A percentile compares a stretch with the other conserved stretches of the same genome.
These are phyloP conservation scores for Bufotes viridis DNA, from an alignment of 2,797 vertebrate genomes.

Conservation along the genomic window DNA sequence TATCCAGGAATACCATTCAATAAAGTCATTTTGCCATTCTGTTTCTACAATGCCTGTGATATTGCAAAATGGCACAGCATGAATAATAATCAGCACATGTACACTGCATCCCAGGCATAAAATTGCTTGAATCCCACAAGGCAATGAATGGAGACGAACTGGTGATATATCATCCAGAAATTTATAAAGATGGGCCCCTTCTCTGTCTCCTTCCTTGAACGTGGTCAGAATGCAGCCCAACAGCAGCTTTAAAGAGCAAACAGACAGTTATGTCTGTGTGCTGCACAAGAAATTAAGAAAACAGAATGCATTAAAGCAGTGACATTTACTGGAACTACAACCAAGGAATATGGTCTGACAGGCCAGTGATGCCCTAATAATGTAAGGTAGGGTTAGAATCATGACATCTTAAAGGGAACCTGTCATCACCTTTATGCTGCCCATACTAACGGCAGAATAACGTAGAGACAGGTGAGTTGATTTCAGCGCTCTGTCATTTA, in stretches of 20 bases:
- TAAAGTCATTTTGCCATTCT: conserved; percentile 36
- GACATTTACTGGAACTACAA: conserved; percentile 38
- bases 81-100: conserved; percentile 59
- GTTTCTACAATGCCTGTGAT: conserved; percentile 45
- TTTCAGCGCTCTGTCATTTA: too few species aligned
- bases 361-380: conserved; percentile 26
- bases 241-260: neutral
- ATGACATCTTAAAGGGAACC: neutral
- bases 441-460: too few species aligned
- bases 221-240: conserved; percentile 36
- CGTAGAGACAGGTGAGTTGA: too few species aligned
- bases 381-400: neutral
- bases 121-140: conserved; percentile 56
- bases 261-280: neutral
- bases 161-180: conserved; percentile 58
- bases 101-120: conserved; percentile 49
- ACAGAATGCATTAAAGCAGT: conserved; percentile 19
- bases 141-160: conserved; percentile 42
- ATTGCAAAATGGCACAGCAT: conserved; percentile 43
- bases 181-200: conserved; percentile 42
- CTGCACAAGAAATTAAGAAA: conserved; percentile 16
- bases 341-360: conserved; percentile 5
- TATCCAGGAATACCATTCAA: conserved; percentile 36
- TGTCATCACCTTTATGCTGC: too few species aligned
- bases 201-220: conserved; percentile 24